Conservation (phyloP, 2,797 vertebrate species). For the Amblyopsis hoosieri region DNA sequence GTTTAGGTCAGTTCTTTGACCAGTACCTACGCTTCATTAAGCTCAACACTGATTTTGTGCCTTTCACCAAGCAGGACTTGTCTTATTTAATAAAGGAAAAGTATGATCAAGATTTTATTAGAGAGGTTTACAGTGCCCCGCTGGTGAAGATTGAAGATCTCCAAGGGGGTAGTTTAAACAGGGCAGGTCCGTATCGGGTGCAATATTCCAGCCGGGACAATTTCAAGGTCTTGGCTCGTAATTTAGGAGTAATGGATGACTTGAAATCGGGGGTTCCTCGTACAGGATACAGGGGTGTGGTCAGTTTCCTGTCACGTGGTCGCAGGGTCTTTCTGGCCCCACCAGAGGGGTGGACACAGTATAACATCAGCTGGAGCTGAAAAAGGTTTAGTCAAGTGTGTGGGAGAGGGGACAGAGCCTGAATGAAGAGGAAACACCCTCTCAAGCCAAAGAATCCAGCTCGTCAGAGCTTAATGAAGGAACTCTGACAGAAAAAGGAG, state of each 20-base stretch:
- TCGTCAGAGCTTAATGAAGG: slow-evolving; percentile 31
- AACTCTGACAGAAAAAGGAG: slow-evolving; percentile 16
- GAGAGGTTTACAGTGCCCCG: slow-evolving; percentile 80
- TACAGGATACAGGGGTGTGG: slow-evolving; percentile 89
- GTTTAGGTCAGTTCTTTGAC: slow-evolving; percentile 96
- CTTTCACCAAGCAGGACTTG: slow-evolving; percentile 88
- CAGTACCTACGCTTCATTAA: slow-evolving; percentile 94
- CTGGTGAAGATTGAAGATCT: slow-evolving; percentile 85
- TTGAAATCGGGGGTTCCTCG: slow-evolving; percentile 95
- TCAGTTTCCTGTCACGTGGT: slow-evolving; percentile 87
- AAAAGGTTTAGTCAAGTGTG: slow-evolving; percentile 21
- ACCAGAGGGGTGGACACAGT: slow-evolving; percentile 86
- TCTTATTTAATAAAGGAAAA: slow-evolving; percentile 83
- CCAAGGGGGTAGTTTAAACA: slow-evolving; percentile 69
- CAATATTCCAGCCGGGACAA: slow-evolving; percentile 88
- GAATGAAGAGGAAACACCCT: slow-evolving; percentile 49
- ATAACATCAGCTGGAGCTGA: slow-evolving; percentile 93
- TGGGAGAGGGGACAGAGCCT: slow-evolving; percentile 37
- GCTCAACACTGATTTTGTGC: slow-evolving; percentile 91
- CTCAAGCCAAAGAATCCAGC: slow-evolving; percentile 78
- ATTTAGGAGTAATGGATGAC: slow-evolving; percentile 92
- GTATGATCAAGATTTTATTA: slow-evolving; percentile 81
- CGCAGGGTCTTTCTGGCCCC: slow-evolving; percentile 89
- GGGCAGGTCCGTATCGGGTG: slow-evolving; percentile 81
- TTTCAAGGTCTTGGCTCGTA: slow-evolving; percentile 91